Evolutionary conservation across 2,888 invertebrate genomes (phyloP).

Genomic region (Cantharis nigra): DNA sequence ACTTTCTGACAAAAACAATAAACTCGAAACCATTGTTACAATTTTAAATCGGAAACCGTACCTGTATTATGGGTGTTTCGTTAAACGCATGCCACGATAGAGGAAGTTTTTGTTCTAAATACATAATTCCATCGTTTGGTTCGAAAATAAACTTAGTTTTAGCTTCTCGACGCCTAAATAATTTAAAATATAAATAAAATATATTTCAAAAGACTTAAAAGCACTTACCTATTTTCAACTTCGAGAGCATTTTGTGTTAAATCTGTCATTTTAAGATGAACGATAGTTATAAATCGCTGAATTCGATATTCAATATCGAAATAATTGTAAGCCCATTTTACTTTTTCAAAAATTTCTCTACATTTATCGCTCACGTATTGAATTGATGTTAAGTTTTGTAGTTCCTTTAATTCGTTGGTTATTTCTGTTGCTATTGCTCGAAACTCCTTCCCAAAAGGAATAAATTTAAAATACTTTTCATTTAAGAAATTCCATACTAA

Average conservation of each 20-base stretch:
- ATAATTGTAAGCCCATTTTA: constrained; percentile 77
- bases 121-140: constrained; percentile 75
- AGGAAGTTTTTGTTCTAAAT: constrained; percentile 84
- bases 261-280: constrained; percentile 73
- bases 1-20: background rate
- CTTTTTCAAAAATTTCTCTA: constrained; percentile 65
- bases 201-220: constrained; percentile 16
- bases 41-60: constrained; percentile 39
- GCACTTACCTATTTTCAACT: constrained; percentile 72
- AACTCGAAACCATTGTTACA: background rate
- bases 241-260: constrained; percentile 79
- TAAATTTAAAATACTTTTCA: constrained; percentile 68
- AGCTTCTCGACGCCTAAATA: constrained; percentile 72
- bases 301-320: constrained; percentile 73
- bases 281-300: constrained; percentile 65
- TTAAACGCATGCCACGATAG: constrained; percentile 93
- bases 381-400: constrained; percentile 66
- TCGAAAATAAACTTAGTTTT: constrained; percentile 88
- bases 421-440: constrained; percentile 68
- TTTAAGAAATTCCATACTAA: constrained; percentile 69
- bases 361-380: constrained; percentile 61
- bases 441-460: constrained; percentile 71
- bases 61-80: constrained; percentile 78
- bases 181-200: background rate
- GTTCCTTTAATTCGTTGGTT: constrained; percentile 63